phyloP scores from a whole-genome alignment of 2,113 vertebrate genomes.

The Cavia porcellus region DNA sequence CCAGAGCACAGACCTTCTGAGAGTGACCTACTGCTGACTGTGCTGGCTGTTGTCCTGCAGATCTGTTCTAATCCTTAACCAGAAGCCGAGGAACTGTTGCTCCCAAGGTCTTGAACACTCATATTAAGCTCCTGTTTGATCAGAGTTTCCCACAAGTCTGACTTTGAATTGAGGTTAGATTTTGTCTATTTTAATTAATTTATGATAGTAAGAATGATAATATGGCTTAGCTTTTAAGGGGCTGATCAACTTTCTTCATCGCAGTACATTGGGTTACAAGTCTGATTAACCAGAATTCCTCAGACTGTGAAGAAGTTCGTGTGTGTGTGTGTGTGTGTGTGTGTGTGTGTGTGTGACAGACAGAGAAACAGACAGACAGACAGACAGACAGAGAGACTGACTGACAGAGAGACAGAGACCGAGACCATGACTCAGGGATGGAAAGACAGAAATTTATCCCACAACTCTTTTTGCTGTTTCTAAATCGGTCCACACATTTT shows the following conservation, averaged over 20 bases:
- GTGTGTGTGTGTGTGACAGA: not conserved
- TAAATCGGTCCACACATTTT: not conserved
- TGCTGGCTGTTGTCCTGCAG: too few relatives aligned
- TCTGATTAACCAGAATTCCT: not conserved
- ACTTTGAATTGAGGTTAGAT: not conserved
- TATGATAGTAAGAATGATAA: not conserved
- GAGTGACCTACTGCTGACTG: fast-evolving
- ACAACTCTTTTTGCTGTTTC: not conserved
- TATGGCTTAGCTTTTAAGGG: not conserved
- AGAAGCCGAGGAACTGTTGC: not conserved
- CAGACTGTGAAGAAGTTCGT: not conserved
- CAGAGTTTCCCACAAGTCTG: not conserved
- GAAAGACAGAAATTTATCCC: not conserved
- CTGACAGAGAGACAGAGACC: too few relatives aligned
- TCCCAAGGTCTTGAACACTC: not conserved
- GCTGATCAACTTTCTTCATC: not conserved
- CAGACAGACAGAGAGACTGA: fast-evolving
- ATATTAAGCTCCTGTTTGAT: not conserved
- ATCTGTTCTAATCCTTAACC: not conserved
- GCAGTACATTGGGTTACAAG: not conserved
- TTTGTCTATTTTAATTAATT: not conserved
- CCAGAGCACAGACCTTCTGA: not conserved
- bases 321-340: not conserved
- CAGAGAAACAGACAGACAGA: fast-evolving
- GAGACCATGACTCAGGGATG: not conserved